phyloP scores from a whole-genome alignment of 1,140 invertebrate species.

The Bombus polaris region DNA sequence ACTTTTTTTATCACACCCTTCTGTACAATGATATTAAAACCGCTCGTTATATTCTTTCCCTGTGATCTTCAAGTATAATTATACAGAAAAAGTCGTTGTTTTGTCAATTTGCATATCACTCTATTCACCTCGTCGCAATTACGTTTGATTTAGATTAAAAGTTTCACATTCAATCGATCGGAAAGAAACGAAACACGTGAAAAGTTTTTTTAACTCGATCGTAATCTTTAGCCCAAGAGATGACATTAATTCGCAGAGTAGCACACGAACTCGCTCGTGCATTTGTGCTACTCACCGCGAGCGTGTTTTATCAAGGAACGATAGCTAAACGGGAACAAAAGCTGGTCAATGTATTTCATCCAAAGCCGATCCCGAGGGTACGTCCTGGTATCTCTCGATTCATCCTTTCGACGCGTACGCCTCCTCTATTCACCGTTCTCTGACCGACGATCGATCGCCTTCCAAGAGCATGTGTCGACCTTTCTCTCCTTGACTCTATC shows the following conservation, averaged over 20 bases:
- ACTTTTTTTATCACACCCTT: too few relatives aligned
- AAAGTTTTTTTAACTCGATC: neutral
- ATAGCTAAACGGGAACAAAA: slow-evolving; percentile 41
- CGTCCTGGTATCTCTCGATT: slow-evolving; percentile 32
- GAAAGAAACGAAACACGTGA: neutral
- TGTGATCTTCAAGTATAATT: too few relatives aligned
- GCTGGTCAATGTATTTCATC: slow-evolving; percentile 39
- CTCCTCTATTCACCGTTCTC: neutral
- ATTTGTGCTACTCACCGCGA: neutral
- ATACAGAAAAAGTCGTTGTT: too few relatives aligned
- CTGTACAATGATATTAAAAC: too few relatives aligned
- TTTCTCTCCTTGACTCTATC: neutral
- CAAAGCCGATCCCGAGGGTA: slow-evolving; percentile 15
- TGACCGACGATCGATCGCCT: slow-evolving; percentile 41
- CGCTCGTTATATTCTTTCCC: too few relatives aligned
- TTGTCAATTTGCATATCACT: too few relatives aligned
- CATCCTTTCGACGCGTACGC: slow-evolving; percentile 13
- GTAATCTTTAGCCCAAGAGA: neutral
- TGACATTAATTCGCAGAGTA: neutral
- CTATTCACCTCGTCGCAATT: neutral
- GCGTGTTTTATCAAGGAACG: slow-evolving; percentile 31
- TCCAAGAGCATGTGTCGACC: neutral
- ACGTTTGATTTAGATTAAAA: neutral
- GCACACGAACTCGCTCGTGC: slow-evolving; percentile 6
- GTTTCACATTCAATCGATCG: neutral